Evolutionary conservation across 2,797 vertebrate species (phyloP).

Genomic region (Diplodus sargus): DNA sequence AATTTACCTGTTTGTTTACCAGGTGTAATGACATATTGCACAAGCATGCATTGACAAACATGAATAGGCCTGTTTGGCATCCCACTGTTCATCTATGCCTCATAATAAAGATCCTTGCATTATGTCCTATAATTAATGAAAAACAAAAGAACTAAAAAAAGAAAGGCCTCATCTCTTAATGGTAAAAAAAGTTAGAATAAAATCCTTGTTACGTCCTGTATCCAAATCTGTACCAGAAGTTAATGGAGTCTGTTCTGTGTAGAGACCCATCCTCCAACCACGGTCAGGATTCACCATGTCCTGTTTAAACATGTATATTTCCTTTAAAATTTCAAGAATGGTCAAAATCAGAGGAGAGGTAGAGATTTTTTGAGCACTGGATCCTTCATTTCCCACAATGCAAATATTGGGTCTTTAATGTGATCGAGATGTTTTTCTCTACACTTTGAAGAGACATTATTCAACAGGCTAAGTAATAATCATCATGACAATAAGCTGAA

Average conservation of each 20-base stretch:
- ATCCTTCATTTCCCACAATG: not conserved
- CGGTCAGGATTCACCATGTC: not conserved
- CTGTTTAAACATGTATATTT: not conserved
- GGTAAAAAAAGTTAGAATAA: too few species aligned
- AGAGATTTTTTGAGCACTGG: not conserved
- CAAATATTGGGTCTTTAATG: not conserved
- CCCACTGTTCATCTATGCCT: not conserved
- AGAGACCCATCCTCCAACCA: too few species aligned
- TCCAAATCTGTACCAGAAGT: too few species aligned
- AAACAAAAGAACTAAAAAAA: too few species aligned
- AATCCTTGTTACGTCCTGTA: too few species aligned
- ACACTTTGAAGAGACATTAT: not conserved
- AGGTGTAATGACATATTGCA: not conserved
- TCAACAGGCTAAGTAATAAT: not conserved
- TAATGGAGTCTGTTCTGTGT: too few species aligned
- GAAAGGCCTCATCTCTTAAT: too few species aligned
- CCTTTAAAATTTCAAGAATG: not conserved
- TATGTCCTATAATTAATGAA: too few species aligned
- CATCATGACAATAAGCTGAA: not conserved
- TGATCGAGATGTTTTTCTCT: not conserved
- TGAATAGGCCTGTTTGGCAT: not conserved
- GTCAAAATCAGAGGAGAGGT: not conserved
- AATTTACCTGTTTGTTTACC: not conserved
- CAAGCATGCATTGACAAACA: constrained; percentile 1
- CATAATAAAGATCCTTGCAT: not conserved